Percentiles rank a stretch among this genome's conserved stretches.
phyloP scores from a whole-genome alignment of 1,140 invertebrate species.

The Anthonomus grandis region DNA sequence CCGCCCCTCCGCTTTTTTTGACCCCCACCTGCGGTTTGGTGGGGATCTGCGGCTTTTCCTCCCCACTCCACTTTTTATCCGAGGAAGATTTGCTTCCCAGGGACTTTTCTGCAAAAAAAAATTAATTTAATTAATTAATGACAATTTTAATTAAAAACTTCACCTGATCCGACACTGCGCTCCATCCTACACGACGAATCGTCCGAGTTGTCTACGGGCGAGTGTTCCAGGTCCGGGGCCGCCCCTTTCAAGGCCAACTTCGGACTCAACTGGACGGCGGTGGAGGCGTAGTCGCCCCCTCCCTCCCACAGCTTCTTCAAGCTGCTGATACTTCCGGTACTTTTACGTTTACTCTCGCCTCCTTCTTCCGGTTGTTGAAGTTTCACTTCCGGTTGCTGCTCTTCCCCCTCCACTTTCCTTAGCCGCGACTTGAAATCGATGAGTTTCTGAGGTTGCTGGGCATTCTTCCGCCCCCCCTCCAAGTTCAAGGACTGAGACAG shows the following conservation, averaged over 20 bases:
- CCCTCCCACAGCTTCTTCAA: slow-evolving; percentile 90
- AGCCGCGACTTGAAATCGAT: slow-evolving; percentile 83
- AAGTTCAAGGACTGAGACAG: slow-evolving; percentile 35
- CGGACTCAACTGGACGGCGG: slow-evolving; percentile 57
- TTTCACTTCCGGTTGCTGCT: slow-evolving; percentile 46
- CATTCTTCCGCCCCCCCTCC: slow-evolving; percentile 26
- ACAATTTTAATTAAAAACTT: not conserved
- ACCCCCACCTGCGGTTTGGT: slow-evolving; percentile 61
- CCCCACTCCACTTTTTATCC: slow-evolving; percentile 51
- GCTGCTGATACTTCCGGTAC: slow-evolving; percentile 89
- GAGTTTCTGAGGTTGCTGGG: slow-evolving; percentile 50
- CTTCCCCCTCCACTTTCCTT: slow-evolving; percentile 69
- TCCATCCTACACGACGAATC: slow-evolving; percentile 48
- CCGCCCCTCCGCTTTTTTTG: slow-evolving; percentile 47
- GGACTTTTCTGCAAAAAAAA: slow-evolving; percentile 22
- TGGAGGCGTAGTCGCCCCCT: slow-evolving; percentile 53
- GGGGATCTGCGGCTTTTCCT: slow-evolving; percentile 71
- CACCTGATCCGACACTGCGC: slow-evolving; percentile 35
- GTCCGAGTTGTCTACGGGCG: slow-evolving; percentile 39
- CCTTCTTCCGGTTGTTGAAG: slow-evolving; percentile 58
- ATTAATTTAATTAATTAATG: not conserved
- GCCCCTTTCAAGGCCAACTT: slow-evolving; percentile 56
- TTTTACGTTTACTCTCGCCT: slow-evolving; percentile 82
- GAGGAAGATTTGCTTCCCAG: slow-evolving; percentile 49
- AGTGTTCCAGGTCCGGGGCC: slow-evolving; percentile 41